phyloP scores from a whole-genome alignment of 2,113 vertebrate genomes.

The Balaeniceps rex region DNA sequence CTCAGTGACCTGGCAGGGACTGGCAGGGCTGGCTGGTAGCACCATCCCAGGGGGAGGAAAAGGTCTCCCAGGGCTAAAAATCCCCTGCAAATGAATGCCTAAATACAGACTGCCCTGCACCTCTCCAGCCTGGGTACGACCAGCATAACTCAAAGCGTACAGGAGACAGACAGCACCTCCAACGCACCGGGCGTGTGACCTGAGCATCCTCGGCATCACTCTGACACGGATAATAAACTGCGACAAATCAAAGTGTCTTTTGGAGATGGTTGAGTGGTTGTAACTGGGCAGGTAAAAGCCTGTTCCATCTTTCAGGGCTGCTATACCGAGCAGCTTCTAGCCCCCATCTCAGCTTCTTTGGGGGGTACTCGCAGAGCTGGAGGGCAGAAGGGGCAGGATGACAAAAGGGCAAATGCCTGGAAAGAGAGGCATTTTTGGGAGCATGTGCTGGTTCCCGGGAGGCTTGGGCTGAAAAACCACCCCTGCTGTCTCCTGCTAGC shows the following conservation, averaged over 20 bases:
- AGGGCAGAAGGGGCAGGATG: background rate
- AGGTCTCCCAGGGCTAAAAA: background rate
- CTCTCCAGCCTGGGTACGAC: background rate
- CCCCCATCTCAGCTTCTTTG: background rate
- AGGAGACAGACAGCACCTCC: background rate
- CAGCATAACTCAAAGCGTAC: background rate
- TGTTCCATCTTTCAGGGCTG: background rate
- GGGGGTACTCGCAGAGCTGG: background rate
- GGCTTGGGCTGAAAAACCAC: background rate
- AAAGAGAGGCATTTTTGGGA: background rate
- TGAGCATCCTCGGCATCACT: background rate
- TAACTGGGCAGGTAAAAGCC: background rate
- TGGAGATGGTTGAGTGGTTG: background rate
- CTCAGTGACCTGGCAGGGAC: background rate
- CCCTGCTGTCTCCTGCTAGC: background rate
- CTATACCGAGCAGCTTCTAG: background rate
- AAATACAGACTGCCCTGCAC: background rate
- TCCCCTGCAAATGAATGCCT: background rate
- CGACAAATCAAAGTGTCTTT: background rate
- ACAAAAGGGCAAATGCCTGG: background rate
- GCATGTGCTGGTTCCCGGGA: background rate
- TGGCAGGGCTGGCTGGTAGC: background rate
- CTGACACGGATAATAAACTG: background rate
- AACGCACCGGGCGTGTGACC: fast-evolving
- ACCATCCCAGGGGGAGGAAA: background rate